Base-by-base conservation (phyloP, 2,797 vertebrate genomes). In the Gymnocypris eckloni region DNA sequence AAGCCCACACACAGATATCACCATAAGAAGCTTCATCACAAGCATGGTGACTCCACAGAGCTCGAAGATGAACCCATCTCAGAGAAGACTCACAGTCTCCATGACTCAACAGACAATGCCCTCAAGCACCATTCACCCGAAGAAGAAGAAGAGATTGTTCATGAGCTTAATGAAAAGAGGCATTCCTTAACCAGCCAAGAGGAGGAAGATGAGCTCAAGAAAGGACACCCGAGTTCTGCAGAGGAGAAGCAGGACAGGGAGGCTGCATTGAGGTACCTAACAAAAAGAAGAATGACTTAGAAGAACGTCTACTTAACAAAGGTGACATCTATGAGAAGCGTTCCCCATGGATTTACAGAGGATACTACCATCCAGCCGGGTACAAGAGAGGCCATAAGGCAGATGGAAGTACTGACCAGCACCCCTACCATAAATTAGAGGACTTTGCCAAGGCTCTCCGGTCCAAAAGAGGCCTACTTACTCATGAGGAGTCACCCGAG, bases 401-500 rank as follows among this genome's bases (percentile, higher is more conserved):
- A 71, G 86, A 87, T 0, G 16, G 79, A 56, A 59, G 56, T n/a
- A 45, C 50, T 52, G 78, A 50, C 2, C 87, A 50, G 79, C 86
- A 76, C 25, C 54, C 88, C 33, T 88, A 92, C 64, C 88, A 89
- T 64, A 94, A 95, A 91, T 94, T 98, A 93, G 96, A 96, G 3
- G 93, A 97, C 54, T 93, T 98, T 2, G 94, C 96, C 72, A 93
- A 96, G 10, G 91, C 97, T 52, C 93, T 98, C 9, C 95, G 95
- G 82, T 95, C 95, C 92, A 95, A 94, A 90, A 96, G 96, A 79
- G 93, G 94, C 0, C 94, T 95, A 22, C 92, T 95, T 69, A 93
- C 95, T 6, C 91, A 88, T 39, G 89, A 96, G 28, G 92, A 95
- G 2, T 92, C 93, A 88, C 94, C 93, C 1, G 91, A 94, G 87